phyloP scores from a whole-genome alignment of 1,140 invertebrate genomes.

The Hyles euphorbiae region DNA sequence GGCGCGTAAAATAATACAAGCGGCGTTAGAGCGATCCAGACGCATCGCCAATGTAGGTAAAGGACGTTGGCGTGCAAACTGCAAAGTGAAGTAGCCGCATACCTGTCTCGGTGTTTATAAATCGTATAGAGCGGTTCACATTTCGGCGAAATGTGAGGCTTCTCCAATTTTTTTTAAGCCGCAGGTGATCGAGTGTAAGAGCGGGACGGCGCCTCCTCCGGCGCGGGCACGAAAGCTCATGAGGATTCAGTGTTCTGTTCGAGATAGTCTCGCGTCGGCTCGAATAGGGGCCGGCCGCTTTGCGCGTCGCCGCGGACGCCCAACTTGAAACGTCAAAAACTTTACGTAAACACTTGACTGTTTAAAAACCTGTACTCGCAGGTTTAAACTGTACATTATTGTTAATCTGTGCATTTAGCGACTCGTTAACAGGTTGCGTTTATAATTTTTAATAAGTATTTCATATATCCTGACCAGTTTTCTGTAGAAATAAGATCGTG shows the following conservation, averaged over 20 bases:
- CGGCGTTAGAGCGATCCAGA: background rate
- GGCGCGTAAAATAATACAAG: background rate
- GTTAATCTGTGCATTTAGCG: constrained; percentile 14
- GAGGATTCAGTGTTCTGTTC: constrained; percentile 21
- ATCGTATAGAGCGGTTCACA: constrained; percentile 51
- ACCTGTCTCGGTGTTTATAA: constrained; percentile 48
- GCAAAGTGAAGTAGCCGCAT: constrained; percentile 31
- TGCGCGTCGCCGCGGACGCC: constrained; percentile 19
- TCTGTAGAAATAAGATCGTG: constrained; percentile 34
- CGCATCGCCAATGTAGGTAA: constrained; percentile 3
- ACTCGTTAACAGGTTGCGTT: constrained; percentile 2
- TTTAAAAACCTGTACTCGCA: constrained; percentile 12
- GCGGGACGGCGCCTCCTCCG: constrained; percentile 39
- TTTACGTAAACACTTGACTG: constrained; percentile 44
- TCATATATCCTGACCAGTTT: constrained; percentile 24
- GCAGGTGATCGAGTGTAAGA: constrained; percentile 61
- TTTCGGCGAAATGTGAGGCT: constrained; percentile 66
- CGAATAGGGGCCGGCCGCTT: constrained; percentile 39
- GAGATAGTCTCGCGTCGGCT: constrained; percentile 61
- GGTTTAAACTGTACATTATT: constrained; percentile 16
- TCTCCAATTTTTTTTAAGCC: constrained; percentile 54
- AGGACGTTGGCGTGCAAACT: constrained; percentile 15
- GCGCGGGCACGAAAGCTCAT: constrained; percentile 45
- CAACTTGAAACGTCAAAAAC: constrained; percentile 49
- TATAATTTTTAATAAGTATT: constrained; percentile 19